Conservation (phyloP, 1,140 invertebrate species). For the Sarcophaga peregrina region DNA sequence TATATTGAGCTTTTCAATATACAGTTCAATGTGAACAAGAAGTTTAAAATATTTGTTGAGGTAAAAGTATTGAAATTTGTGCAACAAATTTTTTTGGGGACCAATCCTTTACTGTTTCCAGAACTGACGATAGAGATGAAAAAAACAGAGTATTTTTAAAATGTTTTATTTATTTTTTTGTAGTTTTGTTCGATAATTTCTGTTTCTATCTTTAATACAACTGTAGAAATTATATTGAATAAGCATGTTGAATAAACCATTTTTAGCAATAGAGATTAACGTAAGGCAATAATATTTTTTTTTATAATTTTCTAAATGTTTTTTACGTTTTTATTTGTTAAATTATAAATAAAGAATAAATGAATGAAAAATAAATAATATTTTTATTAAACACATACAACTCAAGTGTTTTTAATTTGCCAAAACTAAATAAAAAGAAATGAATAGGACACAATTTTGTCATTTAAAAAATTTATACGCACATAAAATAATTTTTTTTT, state of each 20-base stretch:
- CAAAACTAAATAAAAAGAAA: slow-evolving; percentile 30
- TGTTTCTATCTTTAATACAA: not conserved
- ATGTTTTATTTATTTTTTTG: no score
- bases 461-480: not conserved
- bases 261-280: slow-evolving; percentile 1
- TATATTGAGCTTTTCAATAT: no score
- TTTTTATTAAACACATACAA: slow-evolving; percentile 30
- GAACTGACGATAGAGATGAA: no score
- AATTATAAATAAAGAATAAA: slow-evolving; percentile 16
- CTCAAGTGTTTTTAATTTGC: slow-evolving; percentile 59
- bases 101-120: no score
- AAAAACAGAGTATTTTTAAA: no score
- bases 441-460: slow-evolving; percentile 5
- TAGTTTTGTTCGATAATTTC: not conserved
- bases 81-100: no score
- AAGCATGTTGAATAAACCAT: slow-evolving; percentile 3
- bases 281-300: slow-evolving; percentile 7
- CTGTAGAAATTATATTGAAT: not conserved
- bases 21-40: no score
- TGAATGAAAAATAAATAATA: slow-evolving; percentile 12
- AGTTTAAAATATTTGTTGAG: no score
- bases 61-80: no score
- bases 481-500: not conserved
- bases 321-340: slow-evolving; percentile 31
- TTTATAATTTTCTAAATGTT: slow-evolving; percentile 12